phyloP scores from a whole-genome alignment of 2,797 vertebrate species.

The Helostoma temminkii region DNA sequence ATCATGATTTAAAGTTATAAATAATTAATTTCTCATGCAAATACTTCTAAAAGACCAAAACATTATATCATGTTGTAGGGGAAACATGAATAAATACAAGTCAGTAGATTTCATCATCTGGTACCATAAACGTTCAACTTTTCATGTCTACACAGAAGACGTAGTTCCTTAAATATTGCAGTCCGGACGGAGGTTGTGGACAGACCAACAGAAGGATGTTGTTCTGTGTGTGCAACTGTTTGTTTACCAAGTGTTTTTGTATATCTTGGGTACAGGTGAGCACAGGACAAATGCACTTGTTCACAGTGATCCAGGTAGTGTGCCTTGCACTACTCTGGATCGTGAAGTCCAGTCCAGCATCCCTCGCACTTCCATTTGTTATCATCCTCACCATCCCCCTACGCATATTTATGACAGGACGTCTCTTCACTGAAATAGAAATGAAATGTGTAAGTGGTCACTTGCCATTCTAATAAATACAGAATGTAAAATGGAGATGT shows the following conservation, averaged over 20 bases:
- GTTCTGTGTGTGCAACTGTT: not conserved
- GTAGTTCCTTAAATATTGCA: not conserved
- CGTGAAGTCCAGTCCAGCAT: conserved; percentile 87
- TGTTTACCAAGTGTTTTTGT: conserved; percentile 22
- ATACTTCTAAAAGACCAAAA: no score
- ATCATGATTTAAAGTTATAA: no score
- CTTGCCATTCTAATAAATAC: not conserved
- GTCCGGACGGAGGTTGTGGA: not conserved
- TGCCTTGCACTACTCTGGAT: conserved; percentile 89
- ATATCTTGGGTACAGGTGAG: conserved; percentile 86
- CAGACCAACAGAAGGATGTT: no score
- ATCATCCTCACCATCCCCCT: conserved; percentile 97
- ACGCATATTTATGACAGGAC: conserved; percentile 88
- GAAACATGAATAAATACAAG: no score
- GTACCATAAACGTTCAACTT: no score
- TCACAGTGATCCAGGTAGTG: conserved; percentile 89
- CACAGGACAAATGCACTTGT: conserved; percentile 95
- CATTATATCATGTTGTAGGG: no score
- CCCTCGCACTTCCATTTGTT: conserved; percentile 92
- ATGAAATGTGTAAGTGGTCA: conserved; percentile 91
- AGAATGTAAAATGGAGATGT: no score
- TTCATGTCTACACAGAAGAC: no score
- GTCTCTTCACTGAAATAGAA: conserved; percentile 89
- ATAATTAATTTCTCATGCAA: no score
- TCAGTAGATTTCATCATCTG: no score